A percentile compares a stretch with the other conserved stretches of the same genome.
phyloP scores from a whole-genome alignment of 2,888 invertebrate genomes.

The Harmothoe impar region DNA sequence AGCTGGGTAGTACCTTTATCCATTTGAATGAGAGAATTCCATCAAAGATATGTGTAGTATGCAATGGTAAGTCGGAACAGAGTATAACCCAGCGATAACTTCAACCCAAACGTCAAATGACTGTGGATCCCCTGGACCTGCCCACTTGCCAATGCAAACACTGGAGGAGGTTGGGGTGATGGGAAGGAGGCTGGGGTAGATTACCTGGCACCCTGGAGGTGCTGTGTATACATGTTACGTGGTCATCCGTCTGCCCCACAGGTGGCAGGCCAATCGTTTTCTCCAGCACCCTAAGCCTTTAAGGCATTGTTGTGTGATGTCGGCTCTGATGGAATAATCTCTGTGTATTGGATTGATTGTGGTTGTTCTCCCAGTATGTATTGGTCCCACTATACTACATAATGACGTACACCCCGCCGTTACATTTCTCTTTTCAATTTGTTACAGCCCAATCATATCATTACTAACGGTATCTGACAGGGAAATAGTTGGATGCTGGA shows the following conservation, averaged over 20 bases:
- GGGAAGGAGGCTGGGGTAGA: not conserved
- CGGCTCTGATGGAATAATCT: not conserved
- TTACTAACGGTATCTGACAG: too few species aligned
- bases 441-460: too few species aligned
- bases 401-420: too few species aligned
- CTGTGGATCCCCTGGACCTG: not conserved
- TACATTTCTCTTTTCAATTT: too few species aligned
- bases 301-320: not conserved
- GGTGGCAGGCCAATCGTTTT: not conserved
- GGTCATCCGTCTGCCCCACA: constrained; percentile 8
- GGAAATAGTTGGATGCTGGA: too few species aligned
- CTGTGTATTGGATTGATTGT: too few species aligned
- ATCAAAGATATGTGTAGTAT: too few species aligned
- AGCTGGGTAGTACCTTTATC: too few species aligned
- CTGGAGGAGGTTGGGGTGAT: not conserved
- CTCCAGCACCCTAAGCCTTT: not conserved
- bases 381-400: too few species aligned
- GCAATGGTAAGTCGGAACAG: too few species aligned
- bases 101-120: not conserved
- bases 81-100: not conserved
- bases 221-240: constrained; percentile 37
- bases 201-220: constrained; percentile 8
- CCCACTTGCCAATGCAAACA: constrained; percentile 23
- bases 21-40: too few species aligned
- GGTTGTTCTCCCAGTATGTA: too few species aligned